Base-by-base conservation (phyloP, 2,113 vertebrate genomes). In the Cichladusa arquata region DNA sequence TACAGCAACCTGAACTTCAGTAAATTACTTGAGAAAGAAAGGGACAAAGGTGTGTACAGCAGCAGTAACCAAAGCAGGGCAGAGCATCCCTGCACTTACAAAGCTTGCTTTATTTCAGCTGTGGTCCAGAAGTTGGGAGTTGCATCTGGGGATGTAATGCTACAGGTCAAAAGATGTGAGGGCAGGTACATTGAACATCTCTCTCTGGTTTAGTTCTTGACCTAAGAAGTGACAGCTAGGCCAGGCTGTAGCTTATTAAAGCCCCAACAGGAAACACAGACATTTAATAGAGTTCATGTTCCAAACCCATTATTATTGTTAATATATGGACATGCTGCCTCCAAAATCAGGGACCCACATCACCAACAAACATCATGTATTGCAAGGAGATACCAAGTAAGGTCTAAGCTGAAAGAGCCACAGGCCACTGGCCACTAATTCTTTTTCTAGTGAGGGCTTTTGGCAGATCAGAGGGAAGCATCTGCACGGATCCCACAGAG, bases 211-310 rank as follows among this genome's bases (percentile, higher is more conserved):
- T 45, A 84, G 42, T 31, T 82, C 58, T 54, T 51, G 54, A 40
- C 22, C 58, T 50, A 45, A 19, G 16, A 78, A 92, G 53, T 12
- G 62, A 66, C 19, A 58, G 33, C 22, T 23, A 62, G 47, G 47
- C 67, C 29, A 44, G 2, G 20, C 29, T 78, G 34, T 40, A 88
- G n/a, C 53, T 71, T 82, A 85, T 58, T 65, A 66, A 82, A 89
- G 33, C 51, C 36, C 31, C 45, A 36, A 15, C 0, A 0, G 47
- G 44, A 51, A 72, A 65, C 0, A 3, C 0, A 42, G 54, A 42
- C 40, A 17, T 82, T 57, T 60, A 74, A 60, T 5, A 42, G 34
- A 76, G 20, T 29, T 40, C 31, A 18, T 18, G 18, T 48, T 94
- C 77, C 78, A 81, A 93, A 88, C 1, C 14, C 19, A 33, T 1